These are phyloP conservation scores for Spialia ferax DNA, from an alignment of 2,888 invertebrate species.

Conservation along the genomic window DNA sequence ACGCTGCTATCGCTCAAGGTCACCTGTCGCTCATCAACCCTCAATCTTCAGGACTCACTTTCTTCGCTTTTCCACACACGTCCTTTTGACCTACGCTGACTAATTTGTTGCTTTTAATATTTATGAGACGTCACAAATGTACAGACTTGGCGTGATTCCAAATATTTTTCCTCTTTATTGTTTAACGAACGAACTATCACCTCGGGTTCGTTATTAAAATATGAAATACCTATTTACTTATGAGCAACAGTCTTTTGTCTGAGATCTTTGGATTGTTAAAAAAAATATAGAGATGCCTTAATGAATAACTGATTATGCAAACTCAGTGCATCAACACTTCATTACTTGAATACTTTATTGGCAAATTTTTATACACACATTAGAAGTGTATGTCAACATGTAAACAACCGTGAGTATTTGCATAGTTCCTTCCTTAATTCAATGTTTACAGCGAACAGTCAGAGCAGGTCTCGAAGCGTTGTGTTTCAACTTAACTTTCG, in stretches of 20 bases:
- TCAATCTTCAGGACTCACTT: slow-evolving; percentile 35
- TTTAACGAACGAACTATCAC: slow-evolving; percentile 44
- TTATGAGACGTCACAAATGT: slow-evolving; percentile 45
- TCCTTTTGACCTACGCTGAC: slow-evolving; percentile 50
- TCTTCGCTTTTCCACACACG: slow-evolving; percentile 43
- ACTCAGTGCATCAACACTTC: slow-evolving; percentile 31
- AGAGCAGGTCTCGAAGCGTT: slow-evolving; percentile 63
- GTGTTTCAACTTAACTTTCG: slow-evolving; percentile 83
- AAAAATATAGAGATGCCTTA: slow-evolving; percentile 30
- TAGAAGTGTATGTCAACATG: slow-evolving; percentile 40
- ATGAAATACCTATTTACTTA: slow-evolving; percentile 25
- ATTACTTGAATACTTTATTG: background rate
- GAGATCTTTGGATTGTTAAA: slow-evolving; percentile 44
- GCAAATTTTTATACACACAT: slow-evolving; percentile 42
- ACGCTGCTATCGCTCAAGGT: slow-evolving; percentile 18
- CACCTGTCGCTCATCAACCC: slow-evolving; percentile 24
- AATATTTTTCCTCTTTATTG: slow-evolving; percentile 53
- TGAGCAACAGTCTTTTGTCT: slow-evolving; percentile 18
- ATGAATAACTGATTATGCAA: background rate
- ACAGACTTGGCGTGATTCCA: slow-evolving; percentile 56
- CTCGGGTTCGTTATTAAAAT: slow-evolving; percentile 32
- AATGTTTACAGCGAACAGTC: slow-evolving; percentile 57
- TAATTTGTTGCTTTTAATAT: slow-evolving; percentile 53
- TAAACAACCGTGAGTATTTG: slow-evolving; percentile 55
- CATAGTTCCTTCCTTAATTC: slow-evolving; percentile 64